Evolutionary conservation across 2,797 vertebrate genomes (phyloP), one percentile per base, ranked within the genome.

Genomic region (Euthynnus affinis): DNA sequence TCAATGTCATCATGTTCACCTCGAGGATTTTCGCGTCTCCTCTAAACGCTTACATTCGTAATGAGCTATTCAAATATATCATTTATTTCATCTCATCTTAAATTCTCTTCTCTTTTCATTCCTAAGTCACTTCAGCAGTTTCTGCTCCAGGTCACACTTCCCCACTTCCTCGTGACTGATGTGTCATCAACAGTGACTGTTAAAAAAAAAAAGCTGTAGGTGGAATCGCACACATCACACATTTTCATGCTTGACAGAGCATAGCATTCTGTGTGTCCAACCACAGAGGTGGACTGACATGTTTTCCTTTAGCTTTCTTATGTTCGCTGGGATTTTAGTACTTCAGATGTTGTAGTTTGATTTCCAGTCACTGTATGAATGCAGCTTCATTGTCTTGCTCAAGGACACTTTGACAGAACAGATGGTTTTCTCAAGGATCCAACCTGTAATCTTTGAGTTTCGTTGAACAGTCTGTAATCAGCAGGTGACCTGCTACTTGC

Each of bases 361-460:
- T 18, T 51, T 25, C 5, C 25, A 63, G 42, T 34, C 27, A 7
- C 12, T 40, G 37, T 32, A 1, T 29, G 20, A 63, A 27, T 34
- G 44, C 13, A 63, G 29, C 14, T 60, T 37, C 37, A 37, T 37
- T 37, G 10, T 37, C 37, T 37, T 65, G 25, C 55, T 67, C 67
- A 72, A 64, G 66, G 69, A 58, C 55, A 44, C 25, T 74, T 65
- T 64, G 52, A 70, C 42, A 42, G 74, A 71, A 51, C 81, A 86
- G 68, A 64, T 69, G 55, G 55, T 32, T 72, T 60, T 29, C 46
- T 63, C 42, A 27, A 60, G 27, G 58, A 15, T 56, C n/a, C 4
- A 74, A 71, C 61, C 49, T 44, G 64, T 78, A 69, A 68, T 74
- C 58, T 67, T 71, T 49, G 59, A 32, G 27, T 29, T 29, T 29